These are phyloP conservation scores for Malurus alboscapulatus DNA, from an alignment of 2,113 vertebrate genomes.

Conservation along the genomic window DNA sequence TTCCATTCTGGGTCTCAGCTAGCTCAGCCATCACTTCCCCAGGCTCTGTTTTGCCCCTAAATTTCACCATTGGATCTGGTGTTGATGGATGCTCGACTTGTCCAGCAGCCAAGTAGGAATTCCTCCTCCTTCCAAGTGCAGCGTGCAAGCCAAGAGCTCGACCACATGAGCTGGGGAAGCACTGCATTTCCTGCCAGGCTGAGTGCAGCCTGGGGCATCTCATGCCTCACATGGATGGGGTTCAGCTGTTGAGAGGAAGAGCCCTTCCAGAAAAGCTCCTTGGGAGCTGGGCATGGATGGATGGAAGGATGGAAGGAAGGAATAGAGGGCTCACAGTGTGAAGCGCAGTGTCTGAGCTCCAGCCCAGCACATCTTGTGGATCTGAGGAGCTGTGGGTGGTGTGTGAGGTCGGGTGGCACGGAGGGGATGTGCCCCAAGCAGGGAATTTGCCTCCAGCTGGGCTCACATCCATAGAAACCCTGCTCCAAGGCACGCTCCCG, in stretches of 20 bases:
- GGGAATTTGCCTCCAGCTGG: constrained; percentile 18
- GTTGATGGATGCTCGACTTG: constrained; percentile 48
- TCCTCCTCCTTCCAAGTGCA: constrained; percentile 30
- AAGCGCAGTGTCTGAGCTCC: neutral
- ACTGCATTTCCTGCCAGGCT: constrained; percentile 38
- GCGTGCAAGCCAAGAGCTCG: constrained; percentile 34
- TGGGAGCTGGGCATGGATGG: neutral
- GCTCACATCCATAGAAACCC: constrained; percentile 18
- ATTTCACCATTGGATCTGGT: constrained; percentile 14
- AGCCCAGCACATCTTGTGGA: neutral
- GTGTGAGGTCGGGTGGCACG: neutral
- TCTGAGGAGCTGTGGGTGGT: constrained; percentile 12
- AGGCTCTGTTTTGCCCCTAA: constrained; percentile 33
- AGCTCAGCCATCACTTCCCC: neutral
- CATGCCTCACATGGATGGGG: constrained; percentile 22
- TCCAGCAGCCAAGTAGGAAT: constrained; percentile 39
- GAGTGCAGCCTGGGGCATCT: constrained; percentile 51
- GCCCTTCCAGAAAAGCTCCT: constrained; percentile 24
- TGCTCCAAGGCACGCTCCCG: constrained; percentile 15
- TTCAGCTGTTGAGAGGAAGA: constrained; percentile 51
- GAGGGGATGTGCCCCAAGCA: neutral
- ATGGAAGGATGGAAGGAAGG: neutral
- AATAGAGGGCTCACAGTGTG: neutral
- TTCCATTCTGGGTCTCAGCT: neutral
- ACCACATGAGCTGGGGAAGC: constrained; percentile 42